phyloP scores from a whole-genome alignment of 2,113 vertebrate genomes.

The Fukomys damarensis region DNA sequence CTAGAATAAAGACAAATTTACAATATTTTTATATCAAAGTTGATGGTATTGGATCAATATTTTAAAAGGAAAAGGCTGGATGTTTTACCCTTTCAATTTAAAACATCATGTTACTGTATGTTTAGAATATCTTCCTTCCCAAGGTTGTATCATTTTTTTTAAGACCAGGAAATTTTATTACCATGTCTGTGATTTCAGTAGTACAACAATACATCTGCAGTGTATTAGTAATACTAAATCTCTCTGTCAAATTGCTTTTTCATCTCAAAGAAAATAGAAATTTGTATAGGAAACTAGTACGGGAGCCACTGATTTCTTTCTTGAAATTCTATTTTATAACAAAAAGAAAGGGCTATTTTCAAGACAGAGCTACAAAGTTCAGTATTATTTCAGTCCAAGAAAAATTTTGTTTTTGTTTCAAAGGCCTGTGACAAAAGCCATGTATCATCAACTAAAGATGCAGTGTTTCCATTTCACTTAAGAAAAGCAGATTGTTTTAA shows the following conservation, averaged over 20 bases:
- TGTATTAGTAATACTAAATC: not conserved
- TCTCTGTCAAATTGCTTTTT: not conserved
- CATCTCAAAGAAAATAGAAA: not conserved
- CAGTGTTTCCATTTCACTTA: conserved; percentile 43
- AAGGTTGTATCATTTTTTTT: conserved; percentile 26
- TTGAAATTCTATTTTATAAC: not conserved
- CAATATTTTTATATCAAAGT: not conserved
- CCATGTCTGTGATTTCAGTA: not conserved
- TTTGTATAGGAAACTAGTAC: not conserved
- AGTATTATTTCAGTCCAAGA: conserved; percentile 12
- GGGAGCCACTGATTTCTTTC: not conserved
- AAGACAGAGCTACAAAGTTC: not conserved
- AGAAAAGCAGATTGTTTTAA: not conserved
- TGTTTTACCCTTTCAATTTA: not conserved
- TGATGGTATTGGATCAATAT: not conserved
- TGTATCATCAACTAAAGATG: not conserved
- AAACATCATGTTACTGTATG: not conserved
- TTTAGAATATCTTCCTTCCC: conserved; percentile 36
- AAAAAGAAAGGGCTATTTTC: not conserved
- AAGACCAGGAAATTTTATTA: conserved; percentile 12
- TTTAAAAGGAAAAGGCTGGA: conserved; percentile 20
- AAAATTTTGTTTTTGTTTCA: not conserved
- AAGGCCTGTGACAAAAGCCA: not conserved
- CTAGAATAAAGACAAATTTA: conserved; percentile 39
- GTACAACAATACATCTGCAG: not conserved